Evolutionary conservation across 2,113 vertebrate genomes (phyloP), one percentile per base, ranked within the genome.

Genomic region (Arothron firmamentum): DNA sequence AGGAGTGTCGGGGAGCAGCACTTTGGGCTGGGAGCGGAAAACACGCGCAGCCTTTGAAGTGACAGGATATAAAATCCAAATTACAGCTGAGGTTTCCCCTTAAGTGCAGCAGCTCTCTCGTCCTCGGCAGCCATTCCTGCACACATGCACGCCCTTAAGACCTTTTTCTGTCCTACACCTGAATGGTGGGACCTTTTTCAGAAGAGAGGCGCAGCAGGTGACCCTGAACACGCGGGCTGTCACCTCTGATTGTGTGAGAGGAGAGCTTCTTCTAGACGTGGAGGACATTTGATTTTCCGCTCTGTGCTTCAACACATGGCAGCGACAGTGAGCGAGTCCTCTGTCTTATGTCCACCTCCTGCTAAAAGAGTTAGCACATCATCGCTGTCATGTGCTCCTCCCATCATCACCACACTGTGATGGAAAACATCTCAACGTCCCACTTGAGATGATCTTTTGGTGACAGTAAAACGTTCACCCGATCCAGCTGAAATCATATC

Each of bases 1-100:
- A 63, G 55, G 57, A 46, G 45, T 63, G 16, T 0, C 56, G 45
- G 19, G 51, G 54, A 74, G 56, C 15, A 61, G 59, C 63, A 61
- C 61, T 69, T 69, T 59, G 59, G 49, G 55, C 2, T 25, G 45
- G 38, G 46, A 50, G 53, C 60, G 61, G 73, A 81, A 85, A 77
- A 61, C 55, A 70, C 67, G 65, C 51, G 16, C 23, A 8, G 63
- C 31, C 70, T 79, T 81, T 83, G 77, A 78, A 78, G 57, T 21
- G 17, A 19, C 53, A 58, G 31, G 52, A 59, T 70, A 76, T 76
- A 76, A 71, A 84, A 80, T 42, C 13, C 19, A 54, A 74, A 79
- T 77, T 77, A 75, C 62, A 80, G 54, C 48, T 63, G 63, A 9
- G 17, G 50, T 60, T 31, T 56, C 59, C 58, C 34, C 20, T 21